Base-by-base conservation (phyloP, 2,113 vertebrate species). In the Spea multiplicata region DNA sequence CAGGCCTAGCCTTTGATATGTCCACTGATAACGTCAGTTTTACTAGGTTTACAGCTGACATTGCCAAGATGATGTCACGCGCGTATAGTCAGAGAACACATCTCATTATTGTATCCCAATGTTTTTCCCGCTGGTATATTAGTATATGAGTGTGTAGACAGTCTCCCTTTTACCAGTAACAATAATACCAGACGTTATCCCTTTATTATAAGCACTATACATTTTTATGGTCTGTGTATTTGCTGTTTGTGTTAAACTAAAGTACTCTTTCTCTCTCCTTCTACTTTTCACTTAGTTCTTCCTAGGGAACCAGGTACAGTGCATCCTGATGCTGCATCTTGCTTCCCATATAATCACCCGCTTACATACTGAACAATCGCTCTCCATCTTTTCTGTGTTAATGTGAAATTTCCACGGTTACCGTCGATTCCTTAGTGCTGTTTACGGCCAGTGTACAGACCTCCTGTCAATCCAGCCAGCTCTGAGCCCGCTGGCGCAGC, bases 231-330 rank as follows among this genome's bases (percentile, higher is more conserved):
- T 82, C 66, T 5, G 82, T 87, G 81, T 81, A 13, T 46, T 59
- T 80, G 50, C 44, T 16, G 12, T 44, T 45, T 47, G 44, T 73
- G 53, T 74, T 59, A 59, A 59, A 74, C 78, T 80, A 68, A 80
- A 74, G 46, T 80, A 84, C 89, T 88, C 84, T 88, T 86, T 88
- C 74, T 84, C 84, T 81, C 69, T 77, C 13, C n/a, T 80, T 76
- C 82, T 81, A 81, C 82, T 86, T 81, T 86, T 87, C 94, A 72
- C 85, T 0, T 97, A 99, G 97, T 99, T 99, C 96, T 99, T 98
- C 97, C 97, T 99, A 94, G 97, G 97, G 92, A 99, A 99, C 90
- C 97, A 99, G 97, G 97, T 99, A 99, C 95, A 93, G 95, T 96
- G 90, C 87, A 86, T 87, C 88, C 91, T 74, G 71, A 73, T 68